Conservation (phyloP, 1,140 invertebrate genomes). For the Pseudomyrmex cubaensis region DNA sequence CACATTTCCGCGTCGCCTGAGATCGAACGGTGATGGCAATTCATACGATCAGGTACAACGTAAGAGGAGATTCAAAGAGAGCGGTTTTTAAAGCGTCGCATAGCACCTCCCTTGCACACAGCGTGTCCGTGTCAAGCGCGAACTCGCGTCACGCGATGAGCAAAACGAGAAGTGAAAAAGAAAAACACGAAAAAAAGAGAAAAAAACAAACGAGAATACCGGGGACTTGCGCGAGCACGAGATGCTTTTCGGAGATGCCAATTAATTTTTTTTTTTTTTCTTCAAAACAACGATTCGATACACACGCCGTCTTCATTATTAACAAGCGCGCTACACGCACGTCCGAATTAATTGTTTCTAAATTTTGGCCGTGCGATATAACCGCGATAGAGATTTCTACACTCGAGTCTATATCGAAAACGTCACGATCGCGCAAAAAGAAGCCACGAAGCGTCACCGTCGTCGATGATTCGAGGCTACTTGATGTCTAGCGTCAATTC, state of each 20-base stretch:
- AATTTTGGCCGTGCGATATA: not conserved
- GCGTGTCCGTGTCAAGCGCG: constrained; percentile 11
- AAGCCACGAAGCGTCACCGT: constrained; percentile 73
- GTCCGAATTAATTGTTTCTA: constrained; percentile 19
- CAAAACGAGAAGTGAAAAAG: constrained; percentile 31
- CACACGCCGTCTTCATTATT: constrained; percentile 11
- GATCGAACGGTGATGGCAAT: constrained; percentile 57
- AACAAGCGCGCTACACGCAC: not conserved
- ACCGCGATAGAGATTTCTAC: not conserved
- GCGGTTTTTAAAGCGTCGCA: constrained; percentile 37
- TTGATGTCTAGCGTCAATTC: constrained; percentile 54
- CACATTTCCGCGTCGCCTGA: constrained; percentile 50
- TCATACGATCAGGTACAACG: constrained; percentile 63
- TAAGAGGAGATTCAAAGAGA: constrained; percentile 58
- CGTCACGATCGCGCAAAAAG: constrained; percentile 65
- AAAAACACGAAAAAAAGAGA: not conserved
- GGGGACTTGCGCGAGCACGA: constrained; percentile 31
- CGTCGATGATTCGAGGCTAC: constrained; percentile 74
- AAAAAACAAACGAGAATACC: no score
- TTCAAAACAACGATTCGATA: not conserved
- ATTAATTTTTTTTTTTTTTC: not conserved
- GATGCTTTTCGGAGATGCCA: constrained; percentile 27
- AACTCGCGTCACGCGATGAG: constrained; percentile 32
- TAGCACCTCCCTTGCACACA: not conserved
- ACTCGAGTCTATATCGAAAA: constrained; percentile 2